Evolutionary conservation across 2,797 vertebrate genomes (phyloP).

Genomic region (Alcedo quadribrachys): DNA sequence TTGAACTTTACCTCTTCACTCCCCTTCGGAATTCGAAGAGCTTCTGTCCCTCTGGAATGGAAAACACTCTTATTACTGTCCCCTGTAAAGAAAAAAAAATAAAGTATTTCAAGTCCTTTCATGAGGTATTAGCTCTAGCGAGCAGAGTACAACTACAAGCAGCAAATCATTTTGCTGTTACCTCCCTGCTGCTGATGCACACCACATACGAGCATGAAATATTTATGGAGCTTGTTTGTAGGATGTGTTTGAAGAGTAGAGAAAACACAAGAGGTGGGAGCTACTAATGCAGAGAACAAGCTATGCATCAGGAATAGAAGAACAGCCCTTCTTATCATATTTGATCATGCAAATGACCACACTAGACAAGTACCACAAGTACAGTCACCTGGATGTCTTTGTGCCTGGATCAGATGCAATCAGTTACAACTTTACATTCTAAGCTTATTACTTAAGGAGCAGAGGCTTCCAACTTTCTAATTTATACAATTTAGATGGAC

Average conservation of each 20-base stretch:
- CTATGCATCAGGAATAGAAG: not conserved
- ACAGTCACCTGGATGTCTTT: not conserved
- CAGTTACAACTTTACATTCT: not conserved
- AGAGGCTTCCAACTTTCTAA: not conserved
- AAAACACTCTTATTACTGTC: slow-evolving; percentile 98
- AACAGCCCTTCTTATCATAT: not conserved
- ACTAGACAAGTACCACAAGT: not conserved
- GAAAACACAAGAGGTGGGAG: slow-evolving; percentile 22
- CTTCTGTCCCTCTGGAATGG: slow-evolving; percentile 98
- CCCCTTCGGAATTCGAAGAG: slow-evolving; percentile 98
- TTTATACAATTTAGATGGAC: not conserved
- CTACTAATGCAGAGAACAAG: not conserved
- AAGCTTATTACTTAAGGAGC: not conserved
- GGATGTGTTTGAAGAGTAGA: not conserved
- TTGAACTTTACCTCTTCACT: slow-evolving; percentile 89
- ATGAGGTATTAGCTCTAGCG: not conserved
- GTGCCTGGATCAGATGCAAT: not conserved
- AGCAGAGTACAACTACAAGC: not conserved
- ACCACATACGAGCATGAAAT: not conserved
- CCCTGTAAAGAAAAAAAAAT: slow-evolving; percentile 79
- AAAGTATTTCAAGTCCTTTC: not conserved
- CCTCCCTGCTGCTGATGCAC: not conserved
- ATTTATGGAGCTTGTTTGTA: slow-evolving; percentile 21
- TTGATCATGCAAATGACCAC: not conserved
- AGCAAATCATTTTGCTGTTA: slow-evolving; percentile 26